phyloP scores from a whole-genome alignment of 1,140 invertebrate genomes.

The Triops cancriformis region DNA sequence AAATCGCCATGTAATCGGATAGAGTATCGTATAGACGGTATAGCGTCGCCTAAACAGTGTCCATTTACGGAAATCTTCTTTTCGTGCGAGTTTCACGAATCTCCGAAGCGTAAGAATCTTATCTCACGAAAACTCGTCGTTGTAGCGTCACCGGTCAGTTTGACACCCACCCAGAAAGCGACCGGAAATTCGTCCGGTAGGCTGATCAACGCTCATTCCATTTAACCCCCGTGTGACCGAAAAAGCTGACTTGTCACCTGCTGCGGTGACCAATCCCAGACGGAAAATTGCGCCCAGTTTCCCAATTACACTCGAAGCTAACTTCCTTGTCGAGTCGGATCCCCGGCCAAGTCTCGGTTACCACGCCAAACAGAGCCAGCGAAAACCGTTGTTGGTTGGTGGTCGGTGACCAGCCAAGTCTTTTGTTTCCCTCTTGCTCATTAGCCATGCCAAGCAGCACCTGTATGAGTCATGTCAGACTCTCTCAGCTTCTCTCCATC shows the following conservation, averaged over 20 bases:
- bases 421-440: slow-evolving; percentile 8
- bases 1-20: no score
- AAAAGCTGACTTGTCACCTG: background rate
- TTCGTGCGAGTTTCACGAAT: no score
- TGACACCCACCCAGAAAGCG: background rate
- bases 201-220: background rate
- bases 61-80: no score
- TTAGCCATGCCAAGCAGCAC: slow-evolving; percentile 8
- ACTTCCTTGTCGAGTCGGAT: background rate
- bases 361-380: background rate
- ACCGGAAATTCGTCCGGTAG: background rate
- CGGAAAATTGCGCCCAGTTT: no score
- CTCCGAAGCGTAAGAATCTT: no score
- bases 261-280: background rate
- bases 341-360: background rate
- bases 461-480: slow-evolving; percentile 13
- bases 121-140: no score
- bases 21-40: no score
- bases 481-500: background rate
- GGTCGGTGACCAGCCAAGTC: slow-evolving; percentile 3
- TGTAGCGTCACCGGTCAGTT: no score
- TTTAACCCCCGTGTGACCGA: background rate
- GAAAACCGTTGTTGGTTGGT: background rate
- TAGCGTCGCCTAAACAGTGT: no score
- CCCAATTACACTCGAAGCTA: no score